These are phyloP conservation scores for Lophius piscatorius DNA, from an alignment of 2,113 vertebrate species.

Conservation along the genomic window DNA sequence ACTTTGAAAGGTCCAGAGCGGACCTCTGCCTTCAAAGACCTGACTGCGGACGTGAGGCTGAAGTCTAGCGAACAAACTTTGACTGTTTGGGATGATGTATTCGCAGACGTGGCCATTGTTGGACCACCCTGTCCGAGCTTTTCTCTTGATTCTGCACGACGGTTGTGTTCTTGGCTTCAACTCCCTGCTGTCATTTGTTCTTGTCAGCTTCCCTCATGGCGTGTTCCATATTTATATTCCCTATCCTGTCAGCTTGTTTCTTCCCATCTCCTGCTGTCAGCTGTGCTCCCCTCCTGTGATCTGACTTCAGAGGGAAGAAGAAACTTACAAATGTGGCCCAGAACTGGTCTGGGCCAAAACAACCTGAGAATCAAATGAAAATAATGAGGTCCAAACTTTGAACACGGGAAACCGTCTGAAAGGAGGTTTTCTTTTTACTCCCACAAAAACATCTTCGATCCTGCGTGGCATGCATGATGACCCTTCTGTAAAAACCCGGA, in stretches of 20 bases:
- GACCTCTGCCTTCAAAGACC: conserved; percentile 39
- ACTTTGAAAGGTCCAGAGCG: background rate
- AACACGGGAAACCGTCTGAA: no score
- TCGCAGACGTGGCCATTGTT: no score
- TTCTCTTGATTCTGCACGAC: background rate
- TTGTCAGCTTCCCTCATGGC: conserved; percentile 27
- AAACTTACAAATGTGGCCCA: conserved; percentile 29
- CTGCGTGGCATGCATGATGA: background rate
- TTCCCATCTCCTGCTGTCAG: conserved; percentile 41
- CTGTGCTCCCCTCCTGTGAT: conserved; percentile 15
- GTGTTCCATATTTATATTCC: conserved; percentile 44
- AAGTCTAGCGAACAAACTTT: background rate
- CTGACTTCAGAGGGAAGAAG: conserved; percentile 29
- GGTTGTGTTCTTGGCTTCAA: conserved; percentile 8
- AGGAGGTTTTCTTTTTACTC: background rate
- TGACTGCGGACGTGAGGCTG: background rate
- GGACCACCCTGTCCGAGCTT: conserved; percentile 2
- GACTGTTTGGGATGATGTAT: background rate
- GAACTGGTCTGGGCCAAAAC: conserved; percentile 5
- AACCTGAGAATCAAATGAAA: conserved; percentile 31
- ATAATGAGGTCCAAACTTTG: conserved; percentile 60
- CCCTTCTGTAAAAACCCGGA: conserved; percentile 22
- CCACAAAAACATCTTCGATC: background rate
- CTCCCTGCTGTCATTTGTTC: conserved; percentile 50
- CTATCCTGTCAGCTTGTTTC: conserved; percentile 23